Percentiles rank a stretch among this genome's conserved stretches.
phyloP scores from a whole-genome alignment of 1,140 invertebrate species.

The Limonius californicus region DNA sequence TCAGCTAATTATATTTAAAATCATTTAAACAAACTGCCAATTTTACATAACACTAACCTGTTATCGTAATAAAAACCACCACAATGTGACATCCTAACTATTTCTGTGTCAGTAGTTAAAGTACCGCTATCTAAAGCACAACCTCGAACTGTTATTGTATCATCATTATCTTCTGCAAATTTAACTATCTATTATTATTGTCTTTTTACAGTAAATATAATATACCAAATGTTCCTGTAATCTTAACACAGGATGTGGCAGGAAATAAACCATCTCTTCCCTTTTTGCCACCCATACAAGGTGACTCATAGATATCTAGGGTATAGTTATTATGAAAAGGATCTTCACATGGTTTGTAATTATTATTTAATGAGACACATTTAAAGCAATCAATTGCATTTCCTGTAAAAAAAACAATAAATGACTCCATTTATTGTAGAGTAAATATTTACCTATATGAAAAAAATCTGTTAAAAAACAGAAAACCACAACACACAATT shows the following conservation, averaged over 20 bases:
- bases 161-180: conserved; percentile 64
- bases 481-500: not conserved
- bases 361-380: conserved; percentile 87
- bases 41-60: conserved; percentile 63
- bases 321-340: conserved; percentile 95
- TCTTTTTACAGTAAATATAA: conserved; percentile 17
- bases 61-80: conserved; percentile 85
- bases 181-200: not conserved
- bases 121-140: conserved; percentile 92
- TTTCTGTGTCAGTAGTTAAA: conserved; percentile 87
- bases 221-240: conserved; percentile 80
- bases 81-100: conserved; percentile 90
- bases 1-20: too few relatives aligned
- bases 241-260: conserved; percentile 94
- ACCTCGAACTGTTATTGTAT: conserved; percentile 74
- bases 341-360: conserved; percentile 88
- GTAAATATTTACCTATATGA: not conserved
- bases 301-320: conserved; percentile 75
- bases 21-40: too few relatives aligned
- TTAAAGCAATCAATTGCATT: conserved; percentile 88
- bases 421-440: not conserved
- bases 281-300: conserved; percentile 91
- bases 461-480: not conserved
- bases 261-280: conserved; percentile 90
- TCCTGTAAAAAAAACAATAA: not conserved